These are phyloP conservation scores for Chromobotia macracanthus DNA, from an alignment of 2,797 vertebrate genomes.

Conservation along the genomic window DNA sequence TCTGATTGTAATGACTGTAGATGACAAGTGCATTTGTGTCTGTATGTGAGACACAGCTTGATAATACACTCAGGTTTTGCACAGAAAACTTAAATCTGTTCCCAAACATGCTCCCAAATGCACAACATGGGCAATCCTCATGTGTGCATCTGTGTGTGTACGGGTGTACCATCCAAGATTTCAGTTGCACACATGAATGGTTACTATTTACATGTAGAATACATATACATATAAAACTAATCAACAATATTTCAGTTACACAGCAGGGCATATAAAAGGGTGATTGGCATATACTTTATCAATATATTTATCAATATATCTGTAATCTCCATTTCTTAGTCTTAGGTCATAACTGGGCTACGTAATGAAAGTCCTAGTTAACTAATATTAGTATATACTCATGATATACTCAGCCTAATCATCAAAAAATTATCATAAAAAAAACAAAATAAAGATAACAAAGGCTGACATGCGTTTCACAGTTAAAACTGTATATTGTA, in stretches of 20 bases:
- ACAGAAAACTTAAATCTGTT: not conserved
- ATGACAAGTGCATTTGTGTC: slow-evolving; percentile 47
- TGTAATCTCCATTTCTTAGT: slow-evolving; percentile 38
- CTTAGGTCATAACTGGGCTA: slow-evolving; percentile 45
- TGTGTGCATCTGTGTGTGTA: slow-evolving; percentile 50
- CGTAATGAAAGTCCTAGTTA: slow-evolving; percentile 38
- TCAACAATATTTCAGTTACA: slow-evolving; percentile 60
- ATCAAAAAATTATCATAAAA: too few relatives aligned
- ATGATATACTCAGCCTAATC: slow-evolving; percentile 32
- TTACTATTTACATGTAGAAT: slow-evolving; percentile 59
- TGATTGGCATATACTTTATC: slow-evolving; percentile 58
- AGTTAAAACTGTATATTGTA: slow-evolving; percentile 59
- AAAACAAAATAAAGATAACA: slow-evolving; percentile 52
- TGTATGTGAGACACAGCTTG: slow-evolving; percentile 25
- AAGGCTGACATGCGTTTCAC: slow-evolving; percentile 59
- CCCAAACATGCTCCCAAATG: slow-evolving; percentile 25
- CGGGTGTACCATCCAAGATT: slow-evolving; percentile 49
- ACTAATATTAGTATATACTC: slow-evolving; percentile 56
- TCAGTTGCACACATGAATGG: slow-evolving; percentile 53
- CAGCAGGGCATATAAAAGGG: slow-evolving; percentile 65
- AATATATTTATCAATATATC: slow-evolving; percentile 55
- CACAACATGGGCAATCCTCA: slow-evolving; percentile 35
- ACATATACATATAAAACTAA: slow-evolving; percentile 66
- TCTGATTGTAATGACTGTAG: slow-evolving; percentile 47
- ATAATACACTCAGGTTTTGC: slow-evolving; percentile 4